Evolutionary conservation across 2,113 vertebrate genomes (phyloP).

Genomic region (Stomatorhinus ivindoensis): DNA sequence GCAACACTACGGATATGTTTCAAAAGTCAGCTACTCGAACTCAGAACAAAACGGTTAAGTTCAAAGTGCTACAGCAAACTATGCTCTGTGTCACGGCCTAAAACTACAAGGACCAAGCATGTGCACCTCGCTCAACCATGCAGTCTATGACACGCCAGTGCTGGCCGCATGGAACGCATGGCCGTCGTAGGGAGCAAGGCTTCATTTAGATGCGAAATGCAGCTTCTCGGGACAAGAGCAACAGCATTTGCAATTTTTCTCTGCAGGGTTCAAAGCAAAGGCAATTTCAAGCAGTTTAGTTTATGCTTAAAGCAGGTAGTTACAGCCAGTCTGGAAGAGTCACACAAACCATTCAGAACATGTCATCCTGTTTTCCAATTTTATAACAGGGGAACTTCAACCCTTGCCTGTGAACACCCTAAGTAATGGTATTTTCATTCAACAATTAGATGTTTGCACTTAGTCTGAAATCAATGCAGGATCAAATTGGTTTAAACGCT

Average conservation of each 20-base stretch:
- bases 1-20: constrained; percentile 45
- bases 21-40: constrained; percentile 43
- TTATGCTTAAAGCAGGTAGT: not conserved
- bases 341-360: not conserved
- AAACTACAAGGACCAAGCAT: not conserved
- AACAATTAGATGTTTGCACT: not conserved
- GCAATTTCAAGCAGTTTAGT: not conserved
- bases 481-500: not conserved
- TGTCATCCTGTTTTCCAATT: not conserved
- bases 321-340: not conserved
- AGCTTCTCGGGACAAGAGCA: not conserved
- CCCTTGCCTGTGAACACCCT: not conserved
- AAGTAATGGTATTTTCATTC: not conserved
- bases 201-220: not conserved
- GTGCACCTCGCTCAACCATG: not conserved
- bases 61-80: constrained; percentile 15
- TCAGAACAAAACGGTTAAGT: not conserved
- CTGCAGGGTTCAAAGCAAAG: not conserved
- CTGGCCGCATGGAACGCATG: not conserved
- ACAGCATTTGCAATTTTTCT: not conserved
- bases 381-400: not conserved
- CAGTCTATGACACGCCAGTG: not conserved
- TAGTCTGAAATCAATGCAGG: not conserved
- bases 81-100: constrained; percentile 14
- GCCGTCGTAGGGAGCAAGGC: not conserved